A percentile compares a stretch with the other conserved stretches of the same genome.
phyloP scores from a whole-genome alignment of 1,140 invertebrate species.

The Caenorhabditis inopinata region DNA sequence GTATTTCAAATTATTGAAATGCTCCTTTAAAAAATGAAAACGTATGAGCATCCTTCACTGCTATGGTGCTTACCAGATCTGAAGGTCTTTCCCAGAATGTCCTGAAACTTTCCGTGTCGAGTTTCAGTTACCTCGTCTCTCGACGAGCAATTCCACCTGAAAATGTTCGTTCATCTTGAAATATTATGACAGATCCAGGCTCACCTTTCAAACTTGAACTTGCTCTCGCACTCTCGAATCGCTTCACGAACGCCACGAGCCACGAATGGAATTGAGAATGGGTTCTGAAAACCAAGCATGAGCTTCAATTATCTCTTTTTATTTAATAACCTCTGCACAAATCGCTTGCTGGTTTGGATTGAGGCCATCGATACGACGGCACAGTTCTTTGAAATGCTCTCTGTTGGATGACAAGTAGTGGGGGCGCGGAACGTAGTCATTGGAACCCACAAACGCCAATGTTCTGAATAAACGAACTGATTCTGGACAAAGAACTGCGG shows the following conservation, averaged over 20 bases:
- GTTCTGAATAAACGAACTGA: not conserved
- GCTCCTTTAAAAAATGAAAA: not conserved
- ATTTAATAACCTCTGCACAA: not conserved
- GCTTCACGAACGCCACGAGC: conserved; percentile 50
- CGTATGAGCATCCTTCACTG: not conserved
- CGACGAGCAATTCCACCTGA: conserved; percentile 55
- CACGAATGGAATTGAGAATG: conserved; percentile 50
- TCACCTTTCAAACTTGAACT: conserved; percentile 53
- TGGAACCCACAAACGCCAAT: conserved; percentile 19
- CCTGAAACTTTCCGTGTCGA: conserved; percentile 43
- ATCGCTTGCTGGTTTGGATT: conserved; percentile 44
- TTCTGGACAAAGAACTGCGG: not conserved
- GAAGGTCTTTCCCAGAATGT: conserved; percentile 51
- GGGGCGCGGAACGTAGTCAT: conserved; percentile 25
- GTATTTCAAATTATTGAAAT: not conserved
- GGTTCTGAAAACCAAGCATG: conserved; percentile 40
- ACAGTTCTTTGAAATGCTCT: conserved; percentile 36
- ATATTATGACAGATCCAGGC: not conserved
- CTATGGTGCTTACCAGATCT: conserved; percentile 47
- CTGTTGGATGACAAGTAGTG: not conserved
- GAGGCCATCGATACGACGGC: conserved; percentile 37
- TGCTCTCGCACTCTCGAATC: conserved; percentile 50
- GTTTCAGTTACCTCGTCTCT: conserved; percentile 46
- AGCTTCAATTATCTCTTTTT: no score
- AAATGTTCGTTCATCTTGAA: not conserved